Conservation (phyloP, 2,113 vertebrate species). For the Pituophis catenifer region DNA sequence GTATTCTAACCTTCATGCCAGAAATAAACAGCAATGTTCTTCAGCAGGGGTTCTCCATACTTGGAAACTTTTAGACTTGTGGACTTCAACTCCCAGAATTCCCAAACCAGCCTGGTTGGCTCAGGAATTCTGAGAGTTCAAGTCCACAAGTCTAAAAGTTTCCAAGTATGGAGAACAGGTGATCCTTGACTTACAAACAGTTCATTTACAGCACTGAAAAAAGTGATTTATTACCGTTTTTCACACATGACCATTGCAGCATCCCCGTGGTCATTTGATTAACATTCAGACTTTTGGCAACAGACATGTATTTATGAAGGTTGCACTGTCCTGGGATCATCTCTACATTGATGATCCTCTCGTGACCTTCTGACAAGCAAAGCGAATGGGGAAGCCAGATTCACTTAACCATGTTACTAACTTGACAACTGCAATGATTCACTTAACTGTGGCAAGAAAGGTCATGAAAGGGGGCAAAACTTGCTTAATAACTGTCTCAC, state of each 20-base stretch:
- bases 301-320: background rate
- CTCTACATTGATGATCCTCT: background rate
- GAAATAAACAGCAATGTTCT: background rate
- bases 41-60: no score
- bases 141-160: no score
- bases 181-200: no score
- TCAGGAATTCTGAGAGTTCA: no score
- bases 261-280: background rate
- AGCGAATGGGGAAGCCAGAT: background rate
- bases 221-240: no score
- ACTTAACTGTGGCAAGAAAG: background rate
- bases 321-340: background rate
- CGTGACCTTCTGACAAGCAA: background rate
- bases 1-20: background rate
- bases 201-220: no score
- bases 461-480: background rate
- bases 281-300: background rate
- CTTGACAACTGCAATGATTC: background rate
- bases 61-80: no score
- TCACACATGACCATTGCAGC: no score
- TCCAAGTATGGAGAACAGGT: no score
- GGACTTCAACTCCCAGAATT: no score
- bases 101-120: no score
- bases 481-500: background rate
- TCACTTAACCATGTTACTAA: background rate